phyloP scores from a whole-genome alignment of 2,113 vertebrate genomes.

The Oophaga pumilio region DNA sequence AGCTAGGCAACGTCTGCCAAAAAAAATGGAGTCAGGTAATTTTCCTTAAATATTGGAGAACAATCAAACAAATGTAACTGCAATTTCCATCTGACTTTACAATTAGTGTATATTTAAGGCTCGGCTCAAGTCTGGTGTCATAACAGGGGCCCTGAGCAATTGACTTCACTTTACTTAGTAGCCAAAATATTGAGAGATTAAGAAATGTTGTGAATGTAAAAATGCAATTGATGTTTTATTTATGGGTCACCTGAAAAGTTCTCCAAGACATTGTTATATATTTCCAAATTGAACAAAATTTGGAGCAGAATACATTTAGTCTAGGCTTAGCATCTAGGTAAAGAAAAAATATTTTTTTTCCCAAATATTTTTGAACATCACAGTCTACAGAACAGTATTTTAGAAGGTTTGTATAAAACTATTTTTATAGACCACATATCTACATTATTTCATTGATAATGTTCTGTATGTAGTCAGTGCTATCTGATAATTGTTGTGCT shows the following conservation, averaged over 20 bases:
- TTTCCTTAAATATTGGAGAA: neutral
- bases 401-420: neutral
- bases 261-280: neutral
- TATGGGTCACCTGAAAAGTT: neutral
- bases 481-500: neutral
- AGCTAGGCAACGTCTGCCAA: too few species aligned
- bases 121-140: neutral
- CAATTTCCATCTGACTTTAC: too few species aligned
- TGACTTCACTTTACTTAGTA: neutral
- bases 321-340: neutral
- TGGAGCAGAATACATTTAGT: neutral
- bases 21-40: neutral
- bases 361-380: neutral
- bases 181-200: neutral
- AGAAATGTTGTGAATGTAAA: neutral
- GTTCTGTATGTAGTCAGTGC: neutral
- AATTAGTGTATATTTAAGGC: neutral
- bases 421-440: neutral
- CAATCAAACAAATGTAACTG: too few species aligned
- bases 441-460: neutral
- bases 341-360: neutral
- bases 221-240: neutral
- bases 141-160: neutral
- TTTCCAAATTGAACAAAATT: neutral
- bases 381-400: neutral